Conservation (phyloP, 2,797 vertebrate species). For the Gambelia wislizenii region DNA sequence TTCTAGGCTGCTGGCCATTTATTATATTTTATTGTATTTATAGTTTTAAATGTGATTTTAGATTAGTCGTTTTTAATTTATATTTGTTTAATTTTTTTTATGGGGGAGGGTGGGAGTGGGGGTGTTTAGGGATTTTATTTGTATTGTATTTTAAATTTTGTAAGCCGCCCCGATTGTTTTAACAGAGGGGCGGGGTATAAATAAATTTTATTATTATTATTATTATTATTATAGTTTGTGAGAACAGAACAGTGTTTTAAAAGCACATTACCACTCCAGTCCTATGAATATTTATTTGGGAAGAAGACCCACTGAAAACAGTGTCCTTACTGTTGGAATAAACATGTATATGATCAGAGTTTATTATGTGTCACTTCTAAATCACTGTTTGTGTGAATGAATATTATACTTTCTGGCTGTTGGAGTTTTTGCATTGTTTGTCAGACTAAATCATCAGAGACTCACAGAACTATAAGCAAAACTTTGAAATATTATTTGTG, state of each 20-base stretch:
- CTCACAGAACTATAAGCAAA: background rate
- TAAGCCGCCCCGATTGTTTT: too few relatives aligned
- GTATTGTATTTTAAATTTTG: too few relatives aligned
- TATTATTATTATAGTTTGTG: too few relatives aligned
- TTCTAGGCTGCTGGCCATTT: too few relatives aligned
- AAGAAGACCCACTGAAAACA: background rate
- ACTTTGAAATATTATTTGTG: background rate
- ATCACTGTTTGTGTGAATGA: background rate
- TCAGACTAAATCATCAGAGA: background rate
- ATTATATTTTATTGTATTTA: too few relatives aligned
- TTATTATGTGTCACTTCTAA: background rate
- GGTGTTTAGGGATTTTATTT: too few relatives aligned
- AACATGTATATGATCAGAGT: background rate
- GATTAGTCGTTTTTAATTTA: too few relatives aligned
- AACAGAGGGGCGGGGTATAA: too few relatives aligned
- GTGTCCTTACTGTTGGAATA: background rate
- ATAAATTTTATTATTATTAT: too few relatives aligned
- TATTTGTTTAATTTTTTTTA: too few relatives aligned
- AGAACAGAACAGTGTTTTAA: background rate
- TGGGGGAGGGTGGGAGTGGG: too few relatives aligned
- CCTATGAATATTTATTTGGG: background rate
- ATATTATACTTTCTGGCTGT: background rate
- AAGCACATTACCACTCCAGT: background rate
- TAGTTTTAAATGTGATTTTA: too few relatives aligned
- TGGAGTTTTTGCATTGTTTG: background rate